Conservation (phyloP, 2,797 vertebrate genomes). For the Hybognathus amarus region DNA sequence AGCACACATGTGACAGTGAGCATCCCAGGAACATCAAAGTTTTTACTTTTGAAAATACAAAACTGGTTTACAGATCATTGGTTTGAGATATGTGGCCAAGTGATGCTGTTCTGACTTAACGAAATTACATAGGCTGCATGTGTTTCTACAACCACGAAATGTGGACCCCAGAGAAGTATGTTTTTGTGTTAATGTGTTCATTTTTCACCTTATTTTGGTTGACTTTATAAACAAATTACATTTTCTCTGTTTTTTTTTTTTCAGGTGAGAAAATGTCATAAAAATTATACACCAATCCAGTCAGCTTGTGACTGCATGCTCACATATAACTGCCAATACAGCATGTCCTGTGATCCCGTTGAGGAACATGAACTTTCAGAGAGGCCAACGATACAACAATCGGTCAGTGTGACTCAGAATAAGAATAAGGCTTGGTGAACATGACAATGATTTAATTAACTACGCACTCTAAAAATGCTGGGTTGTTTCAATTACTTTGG, state of each 20-base stretch:
- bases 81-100: background rate
- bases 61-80: slow-evolving; percentile 7
- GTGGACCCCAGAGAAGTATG: slow-evolving; percentile 9
- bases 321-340: background rate
- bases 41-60: background rate
- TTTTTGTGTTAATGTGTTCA: background rate
- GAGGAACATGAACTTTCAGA: background rate
- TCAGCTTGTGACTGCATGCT: slow-evolving; percentile 1
- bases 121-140: background rate
- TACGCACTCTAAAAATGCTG: too few species aligned
- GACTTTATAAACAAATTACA: background rate
- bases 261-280: background rate
- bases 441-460: background rate
- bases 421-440: background rate
- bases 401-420: background rate
- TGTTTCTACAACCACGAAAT: background rate
- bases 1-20: slow-evolving; percentile 11
- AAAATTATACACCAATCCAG: background rate
- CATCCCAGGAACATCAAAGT: background rate
- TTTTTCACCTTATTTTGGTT: background rate
- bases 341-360: slow-evolving; percentile 11
- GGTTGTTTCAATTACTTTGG: too few species aligned
- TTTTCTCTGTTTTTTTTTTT: too few species aligned
- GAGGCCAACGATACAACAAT: background rate
- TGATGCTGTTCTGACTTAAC: slow-evolving; percentile 11